Conservation (phyloP, 2,797 vertebrate species). For the Pogoniulus pusillus region DNA sequence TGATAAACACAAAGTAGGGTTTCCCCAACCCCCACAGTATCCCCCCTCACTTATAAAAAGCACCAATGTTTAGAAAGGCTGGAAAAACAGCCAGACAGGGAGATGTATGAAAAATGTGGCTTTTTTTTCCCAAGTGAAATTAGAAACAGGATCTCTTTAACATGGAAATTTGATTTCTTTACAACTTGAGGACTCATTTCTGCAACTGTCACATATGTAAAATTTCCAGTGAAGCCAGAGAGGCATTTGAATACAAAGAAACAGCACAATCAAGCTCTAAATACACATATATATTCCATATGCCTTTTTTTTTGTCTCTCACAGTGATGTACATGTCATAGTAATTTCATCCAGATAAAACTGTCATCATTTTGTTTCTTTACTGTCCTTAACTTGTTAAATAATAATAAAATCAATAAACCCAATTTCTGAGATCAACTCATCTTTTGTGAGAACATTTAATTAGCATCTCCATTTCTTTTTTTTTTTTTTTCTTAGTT, state of each 20-base stretch:
- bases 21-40: accelerated
- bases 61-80: conserved; percentile 11
- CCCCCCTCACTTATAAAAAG: neutral
- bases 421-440: conserved; percentile 1
- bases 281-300: conserved; percentile 54
- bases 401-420: conserved; percentile 38
- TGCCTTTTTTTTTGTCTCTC: conserved; percentile 13
- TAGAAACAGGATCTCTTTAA: conserved; percentile 45
- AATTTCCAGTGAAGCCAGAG: conserved; percentile 46
- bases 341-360: conserved; percentile 47
- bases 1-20: neutral
- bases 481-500: conserved; percentile 51
- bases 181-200: conserved; percentile 46
- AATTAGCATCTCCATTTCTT: conserved; percentile 19
- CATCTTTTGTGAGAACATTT: neutral
- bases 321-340: neutral
- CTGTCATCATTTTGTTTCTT: conserved; percentile 26
- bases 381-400: neutral
- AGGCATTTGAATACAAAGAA: conserved; percentile 54
- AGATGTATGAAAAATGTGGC: neutral
- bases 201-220: conserved; percentile 53
- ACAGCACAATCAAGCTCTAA: conserved; percentile 45
- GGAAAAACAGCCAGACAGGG: neutral
- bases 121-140: conserved; percentile 49
- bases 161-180: conserved; percentile 51